Evolutionary conservation across 64 coral and sea anemone species (phyloP).

Genomic region (Cladopsammia gracilis): DNA sequence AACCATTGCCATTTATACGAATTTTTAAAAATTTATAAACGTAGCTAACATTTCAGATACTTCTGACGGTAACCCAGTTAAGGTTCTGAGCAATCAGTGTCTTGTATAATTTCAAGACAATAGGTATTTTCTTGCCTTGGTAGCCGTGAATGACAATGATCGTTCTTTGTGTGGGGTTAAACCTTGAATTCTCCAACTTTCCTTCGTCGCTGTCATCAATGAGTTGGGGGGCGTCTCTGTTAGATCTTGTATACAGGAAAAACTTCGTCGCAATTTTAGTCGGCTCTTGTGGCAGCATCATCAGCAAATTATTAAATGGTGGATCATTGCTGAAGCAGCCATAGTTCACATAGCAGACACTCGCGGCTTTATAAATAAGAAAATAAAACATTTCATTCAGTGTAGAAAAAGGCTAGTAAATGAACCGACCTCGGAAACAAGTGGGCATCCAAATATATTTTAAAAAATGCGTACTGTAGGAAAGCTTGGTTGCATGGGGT

Average conservation of each 20-base stretch:
- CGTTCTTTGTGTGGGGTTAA: neutral
- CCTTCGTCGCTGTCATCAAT: neutral
- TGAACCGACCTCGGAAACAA: too few relatives aligned
- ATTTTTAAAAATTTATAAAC: too few relatives aligned
- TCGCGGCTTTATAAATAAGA: too few relatives aligned
- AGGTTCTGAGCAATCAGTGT: neutral
- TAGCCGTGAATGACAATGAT: constrained; percentile 43
- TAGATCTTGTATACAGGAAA: neutral
- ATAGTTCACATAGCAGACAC: constrained; percentile 10
- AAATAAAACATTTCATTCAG: too few relatives aligned
- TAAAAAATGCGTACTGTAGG: too few relatives aligned
- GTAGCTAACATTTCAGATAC: neutral
- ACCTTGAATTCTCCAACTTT: constrained; percentile 1
- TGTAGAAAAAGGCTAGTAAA: too few relatives aligned
- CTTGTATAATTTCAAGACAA: too few relatives aligned
- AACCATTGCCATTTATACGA: too few relatives aligned
- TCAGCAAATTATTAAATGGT: constrained; percentile 14
- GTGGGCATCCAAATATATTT: too few relatives aligned
- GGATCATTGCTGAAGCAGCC: constrained; percentile 47
- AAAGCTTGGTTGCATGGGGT: too few relatives aligned
- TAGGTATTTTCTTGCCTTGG: neutral
- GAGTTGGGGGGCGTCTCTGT: neutral
- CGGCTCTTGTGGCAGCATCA: constrained; percentile 40
- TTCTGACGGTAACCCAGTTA: neutral
- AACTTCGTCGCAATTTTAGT: constrained; percentile 1